phyloP scores from a whole-genome alignment of 2,113 vertebrate species.

The Aythya baeri region DNA sequence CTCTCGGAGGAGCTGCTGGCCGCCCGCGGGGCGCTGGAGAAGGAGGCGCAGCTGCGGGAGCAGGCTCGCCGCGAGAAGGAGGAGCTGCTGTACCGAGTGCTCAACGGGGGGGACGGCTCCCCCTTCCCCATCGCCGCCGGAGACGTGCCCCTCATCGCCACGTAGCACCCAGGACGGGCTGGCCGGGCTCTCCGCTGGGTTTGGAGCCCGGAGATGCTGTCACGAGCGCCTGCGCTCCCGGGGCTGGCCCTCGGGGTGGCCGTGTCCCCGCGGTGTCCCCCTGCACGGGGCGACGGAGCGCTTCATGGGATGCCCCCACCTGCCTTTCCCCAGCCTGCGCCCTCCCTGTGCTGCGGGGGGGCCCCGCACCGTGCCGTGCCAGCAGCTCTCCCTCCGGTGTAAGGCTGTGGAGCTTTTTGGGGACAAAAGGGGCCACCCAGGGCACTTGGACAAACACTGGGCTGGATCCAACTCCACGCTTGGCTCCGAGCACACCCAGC shows the following conservation, averaged over 20 bases:
- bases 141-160: constrained; percentile 73
- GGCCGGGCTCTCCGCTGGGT: not conserved
- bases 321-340: not conserved
- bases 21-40: constrained; percentile 82
- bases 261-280: rapidly evolving
- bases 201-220: not conserved
- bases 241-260: not conserved
- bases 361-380: not conserved
- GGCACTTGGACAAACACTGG: not conserved
- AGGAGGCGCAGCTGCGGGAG: constrained; percentile 77
- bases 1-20: constrained; percentile 84
- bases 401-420: not conserved
- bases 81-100: constrained; percentile 86
- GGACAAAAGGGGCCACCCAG: not conserved
- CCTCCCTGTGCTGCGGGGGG: not conserved
- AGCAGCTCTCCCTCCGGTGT: not conserved
- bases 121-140: constrained; percentile 67
- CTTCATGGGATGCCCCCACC: not conserved
- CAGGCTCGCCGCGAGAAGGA: constrained; percentile 88
- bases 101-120: constrained; percentile 72
- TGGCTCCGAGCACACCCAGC: not conserved
- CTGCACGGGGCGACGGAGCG: rapidly evolving
- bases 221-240: not conserved
- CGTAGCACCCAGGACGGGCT: not conserved
- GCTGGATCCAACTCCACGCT: not conserved